These are phyloP conservation scores for Columba livia DNA, from an alignment of 2,113 vertebrate species.

Conservation along the genomic window DNA sequence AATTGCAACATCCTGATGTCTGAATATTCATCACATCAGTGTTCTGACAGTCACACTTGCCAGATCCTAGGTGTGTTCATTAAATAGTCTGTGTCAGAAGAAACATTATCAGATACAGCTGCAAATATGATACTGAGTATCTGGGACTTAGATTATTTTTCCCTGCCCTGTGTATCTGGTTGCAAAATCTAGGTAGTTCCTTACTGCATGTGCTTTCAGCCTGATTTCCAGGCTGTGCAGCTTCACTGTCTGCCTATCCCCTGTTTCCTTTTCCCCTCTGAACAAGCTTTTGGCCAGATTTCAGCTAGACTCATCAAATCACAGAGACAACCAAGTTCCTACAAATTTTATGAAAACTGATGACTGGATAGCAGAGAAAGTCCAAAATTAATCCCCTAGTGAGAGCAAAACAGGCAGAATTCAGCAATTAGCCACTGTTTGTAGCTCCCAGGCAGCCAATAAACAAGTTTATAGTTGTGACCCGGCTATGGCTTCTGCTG, in stretches of 20 bases:
- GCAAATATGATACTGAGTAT: neutral
- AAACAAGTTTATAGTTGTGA: conserved; percentile 19
- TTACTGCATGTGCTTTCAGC: neutral
- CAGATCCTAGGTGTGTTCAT: conserved; percentile 11
- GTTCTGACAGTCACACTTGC: neutral
- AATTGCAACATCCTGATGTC: neutral
- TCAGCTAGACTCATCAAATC: conserved; percentile 1
- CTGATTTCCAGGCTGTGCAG: neutral
- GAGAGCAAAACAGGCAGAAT: conserved; percentile 38
- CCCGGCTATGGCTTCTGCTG: conserved; percentile 14
- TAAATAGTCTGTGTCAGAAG: neutral
- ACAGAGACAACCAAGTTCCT: neutral
- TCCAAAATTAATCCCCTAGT: neutral
- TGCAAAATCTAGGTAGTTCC: neutral
- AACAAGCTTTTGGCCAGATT: neutral
- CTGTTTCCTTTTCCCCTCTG: neutral
- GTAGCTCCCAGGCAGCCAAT: conserved; percentile 30
- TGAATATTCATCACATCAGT: neutral
- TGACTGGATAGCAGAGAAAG: neutral
- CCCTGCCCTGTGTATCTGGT: neutral
- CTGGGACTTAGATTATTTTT: neutral
- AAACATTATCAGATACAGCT: neutral
- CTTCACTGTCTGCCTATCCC: neutral
- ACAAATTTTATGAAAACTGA: neutral
- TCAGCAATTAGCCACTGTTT: conserved; percentile 55